phyloP scores from a whole-genome alignment of 2,888 invertebrate species.

The Conus canariensis region DNA sequence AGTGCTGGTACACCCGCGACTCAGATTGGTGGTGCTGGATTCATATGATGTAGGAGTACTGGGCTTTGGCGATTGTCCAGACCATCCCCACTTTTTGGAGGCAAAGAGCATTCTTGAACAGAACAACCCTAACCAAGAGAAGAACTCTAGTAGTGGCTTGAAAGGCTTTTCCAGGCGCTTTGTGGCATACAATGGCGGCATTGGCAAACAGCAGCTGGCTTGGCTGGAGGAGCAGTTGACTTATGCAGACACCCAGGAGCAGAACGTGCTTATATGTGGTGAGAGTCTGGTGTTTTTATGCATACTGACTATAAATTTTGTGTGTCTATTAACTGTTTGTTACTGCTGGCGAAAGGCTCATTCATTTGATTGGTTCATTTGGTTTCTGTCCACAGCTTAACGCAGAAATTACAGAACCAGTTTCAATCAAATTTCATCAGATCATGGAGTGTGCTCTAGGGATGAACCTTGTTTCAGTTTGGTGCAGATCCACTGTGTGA shows the following conservation, averaged over 20 bases:
- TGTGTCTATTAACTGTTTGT: not conserved
- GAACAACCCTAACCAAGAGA: slow-evolving; percentile 72
- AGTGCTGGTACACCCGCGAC: slow-evolving; percentile 63
- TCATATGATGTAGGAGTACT: slow-evolving; percentile 77
- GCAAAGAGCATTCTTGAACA: slow-evolving; percentile 62
- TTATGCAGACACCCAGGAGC: slow-evolving; percentile 64
- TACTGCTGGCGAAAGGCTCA: too few relatives aligned
- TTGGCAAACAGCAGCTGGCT: slow-evolving; percentile 72
- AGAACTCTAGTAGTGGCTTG: slow-evolving; percentile 69
- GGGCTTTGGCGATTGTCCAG: slow-evolving; percentile 62
- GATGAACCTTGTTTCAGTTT: too few relatives aligned
- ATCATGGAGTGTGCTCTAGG: too few relatives aligned
- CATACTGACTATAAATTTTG: not conserved
- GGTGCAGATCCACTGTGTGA: too few relatives aligned
- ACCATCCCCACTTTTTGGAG: slow-evolving; percentile 59
- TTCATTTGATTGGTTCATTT: not conserved
- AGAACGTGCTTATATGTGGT: slow-evolving; percentile 77
- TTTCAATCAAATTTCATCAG: too few relatives aligned
- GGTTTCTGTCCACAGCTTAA: too few relatives aligned
- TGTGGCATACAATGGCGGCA: slow-evolving; percentile 77
- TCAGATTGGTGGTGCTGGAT: slow-evolving; percentile 75
- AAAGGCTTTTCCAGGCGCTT: slow-evolving; percentile 67
- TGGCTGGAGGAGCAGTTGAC: slow-evolving; percentile 74
- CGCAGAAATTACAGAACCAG: too few relatives aligned
- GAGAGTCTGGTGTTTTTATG: slow-evolving; percentile 44